phyloP scores from a whole-genome alignment of 1,140 invertebrate species.

The Neodiprion lecontei region DNA sequence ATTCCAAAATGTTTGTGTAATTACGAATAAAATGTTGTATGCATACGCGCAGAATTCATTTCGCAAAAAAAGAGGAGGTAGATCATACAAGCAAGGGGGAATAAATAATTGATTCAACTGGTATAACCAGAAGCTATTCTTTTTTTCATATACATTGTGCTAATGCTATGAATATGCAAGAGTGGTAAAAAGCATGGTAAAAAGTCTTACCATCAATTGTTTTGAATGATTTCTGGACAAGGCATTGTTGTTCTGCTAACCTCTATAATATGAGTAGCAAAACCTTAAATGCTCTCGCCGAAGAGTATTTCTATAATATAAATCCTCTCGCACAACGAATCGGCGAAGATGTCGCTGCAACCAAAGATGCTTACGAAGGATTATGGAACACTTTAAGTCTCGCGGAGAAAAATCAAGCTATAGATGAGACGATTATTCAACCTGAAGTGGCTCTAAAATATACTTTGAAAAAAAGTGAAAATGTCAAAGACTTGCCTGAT shows the following conservation, averaged over 20 bases:
- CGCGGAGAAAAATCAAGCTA: constrained; percentile 74
- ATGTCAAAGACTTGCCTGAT: constrained; percentile 46
- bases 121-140: too few species aligned
- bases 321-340: constrained; percentile 74
- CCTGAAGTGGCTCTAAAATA: constrained; percentile 76
- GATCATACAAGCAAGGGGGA: too few species aligned
- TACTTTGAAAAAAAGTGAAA: constrained; percentile 58
- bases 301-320: constrained; percentile 74
- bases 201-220: too few species aligned
- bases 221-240: too few species aligned
- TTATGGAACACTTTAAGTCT: constrained; percentile 72
- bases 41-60: not conserved
- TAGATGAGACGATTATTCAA: constrained; percentile 79
- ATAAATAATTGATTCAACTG: too few species aligned
- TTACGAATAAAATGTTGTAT: not conserved
- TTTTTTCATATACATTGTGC: too few species aligned
- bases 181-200: too few species aligned
- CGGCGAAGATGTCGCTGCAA: constrained; percentile 71
- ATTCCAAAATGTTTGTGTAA: not conserved
- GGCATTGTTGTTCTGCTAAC: too few species aligned
- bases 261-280: constrained; percentile 40
- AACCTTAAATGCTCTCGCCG: constrained; percentile 57
- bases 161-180: too few species aligned
- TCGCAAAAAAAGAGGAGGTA: too few species aligned
- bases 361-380: constrained; percentile 73